Base-by-base conservation (phyloP, 2,113 vertebrate genomes). In the Delphinapterus leucas region DNA sequence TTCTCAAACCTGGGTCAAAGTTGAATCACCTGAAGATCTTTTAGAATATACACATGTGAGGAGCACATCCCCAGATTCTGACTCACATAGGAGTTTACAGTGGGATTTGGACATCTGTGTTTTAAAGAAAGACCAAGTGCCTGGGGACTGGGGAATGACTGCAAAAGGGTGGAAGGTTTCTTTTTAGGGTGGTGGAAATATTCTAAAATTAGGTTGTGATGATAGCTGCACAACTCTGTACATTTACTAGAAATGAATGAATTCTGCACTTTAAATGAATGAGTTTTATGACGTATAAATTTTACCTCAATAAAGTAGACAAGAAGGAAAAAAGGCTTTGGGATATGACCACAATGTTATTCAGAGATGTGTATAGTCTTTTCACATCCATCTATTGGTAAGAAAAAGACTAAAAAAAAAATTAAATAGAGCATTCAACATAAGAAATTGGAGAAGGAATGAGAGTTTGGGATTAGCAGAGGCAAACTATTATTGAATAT, bases 171-270 rank as follows among this genome's bases (percentile, higher is more conserved):
- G 58, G 47, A 36, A 83, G 38, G 8, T 55, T 93, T 92, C 38
- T 87, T 91, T 91, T 58, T 28, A 65, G 41, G 21, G 55, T 41
- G 10, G 61, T 85, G 11, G 36, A 67, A 90, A 82, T 65, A 55
- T 41, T 89, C 77, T 95, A 95, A 92, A 93, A 86, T 55, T 65
- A 89, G 23, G 68, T 79, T 86, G 15, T 67, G 55, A 92, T 92
- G 49, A 77, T 61, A 33, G 38, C 73, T 87, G 14, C 6, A 76
- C 2, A 82, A 41, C 38, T 87, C 44, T 71, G 61, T 49, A 81
- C 26, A 71, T 90, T 53, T 65, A 67, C 28, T 74, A 86, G 28
- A 90, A 96, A 74, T 86, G 11, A 89, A 8, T 73, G n/a, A 84
- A 92, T 86, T 92, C 47, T 94, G 3, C 15, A 82, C 23, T 84